A percentile compares a stretch with the other conserved stretches of the same genome.
These are phyloP conservation scores for Caenorhabditis macrosperma DNA, from an alignment of 2,888 invertebrate genomes.

Conservation along the genomic window DNA sequence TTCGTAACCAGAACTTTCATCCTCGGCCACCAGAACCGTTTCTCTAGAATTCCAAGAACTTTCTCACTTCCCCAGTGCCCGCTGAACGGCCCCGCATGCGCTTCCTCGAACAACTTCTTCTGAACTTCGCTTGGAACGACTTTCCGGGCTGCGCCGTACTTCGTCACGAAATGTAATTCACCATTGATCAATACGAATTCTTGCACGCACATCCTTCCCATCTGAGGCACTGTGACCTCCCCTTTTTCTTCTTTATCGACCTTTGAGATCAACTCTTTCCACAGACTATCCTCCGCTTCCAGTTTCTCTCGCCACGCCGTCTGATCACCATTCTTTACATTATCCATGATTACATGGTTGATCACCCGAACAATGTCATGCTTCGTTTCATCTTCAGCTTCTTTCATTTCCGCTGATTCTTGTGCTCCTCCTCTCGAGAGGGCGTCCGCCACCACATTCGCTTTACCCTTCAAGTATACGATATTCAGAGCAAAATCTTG, in stretches of 20 bases:
- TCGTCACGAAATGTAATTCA: background rate
- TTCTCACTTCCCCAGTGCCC: constrained; percentile 9
- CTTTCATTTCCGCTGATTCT: background rate
- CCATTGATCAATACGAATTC: constrained; percentile 6
- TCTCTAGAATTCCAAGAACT: background rate
- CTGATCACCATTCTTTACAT: too few species aligned
- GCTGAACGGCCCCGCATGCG: constrained; percentile 21
- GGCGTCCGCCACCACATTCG: constrained; percentile 16
- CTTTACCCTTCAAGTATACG: constrained; percentile 11
- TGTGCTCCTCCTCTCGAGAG: constrained; percentile 2
- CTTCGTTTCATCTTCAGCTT: background rate
- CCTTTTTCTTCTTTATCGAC: background rate
- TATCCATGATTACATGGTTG: too few species aligned
- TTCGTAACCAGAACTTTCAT: too few species aligned
- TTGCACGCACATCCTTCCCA: background rate
- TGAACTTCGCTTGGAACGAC: constrained; percentile 42
- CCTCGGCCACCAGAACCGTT: too few species aligned
- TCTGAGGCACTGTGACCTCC: background rate
- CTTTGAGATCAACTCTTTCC: constrained; percentile 4
- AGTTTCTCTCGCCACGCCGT: background rate
- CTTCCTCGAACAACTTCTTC: constrained; percentile 28
- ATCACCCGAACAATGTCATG: background rate
- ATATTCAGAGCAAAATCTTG: constrained; percentile 9
- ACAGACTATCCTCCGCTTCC: background rate
- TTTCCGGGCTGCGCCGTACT: background rate